Evolutionary conservation across 1,140 invertebrate species (phyloP), one percentile per base, ranked within the genome.

Genomic region (Drosophila rufa): DNA sequence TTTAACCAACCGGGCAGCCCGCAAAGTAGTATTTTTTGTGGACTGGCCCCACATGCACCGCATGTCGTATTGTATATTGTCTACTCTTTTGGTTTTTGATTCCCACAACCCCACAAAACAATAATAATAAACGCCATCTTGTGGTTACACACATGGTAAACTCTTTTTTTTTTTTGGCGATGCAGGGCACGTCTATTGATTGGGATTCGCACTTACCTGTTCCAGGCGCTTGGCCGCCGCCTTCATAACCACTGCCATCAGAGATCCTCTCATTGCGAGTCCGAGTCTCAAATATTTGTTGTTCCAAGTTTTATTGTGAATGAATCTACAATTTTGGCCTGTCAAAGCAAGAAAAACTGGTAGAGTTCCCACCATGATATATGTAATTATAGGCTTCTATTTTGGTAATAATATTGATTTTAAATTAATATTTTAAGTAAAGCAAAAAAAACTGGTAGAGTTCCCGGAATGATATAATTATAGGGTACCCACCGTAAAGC

Each of bases 21-120:
- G 55, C 27, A 50, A 19, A 27, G 38, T 38, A 33, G 30, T 45
- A 33, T 58, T 51, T 51, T 53, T 51, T 56, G 53, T 40, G 53
- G 60, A 47, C 30, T 57, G 69, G 65, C 45, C 51, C 45, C 51
- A 64, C 75, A 78, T 78, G 75, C 75, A 70, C 56, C 19, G 75
- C 65, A 78, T 78, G 65, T 51, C 51, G 46, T 70, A 57, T 51
- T 62, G 46, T 64, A 71, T 78, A 70, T 40, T 56, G 65, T 69
- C 43, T 50, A 56, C 51, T 38, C 40, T 46, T 33, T 58, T 58
- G 75, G 38, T 60, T 74, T 71, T 78, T 70, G 57, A 68, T 40
- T 69, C 57, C 57, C 50, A 78, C 50, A 36, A 17, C 51, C 50
- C 55, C 55, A 68, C 50, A 64, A 60, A 56, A 48, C 14, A 11